These are phyloP conservation scores for Drosophila eohydei DNA, from an alignment of 2,888 invertebrate species.

Conservation along the genomic window DNA sequence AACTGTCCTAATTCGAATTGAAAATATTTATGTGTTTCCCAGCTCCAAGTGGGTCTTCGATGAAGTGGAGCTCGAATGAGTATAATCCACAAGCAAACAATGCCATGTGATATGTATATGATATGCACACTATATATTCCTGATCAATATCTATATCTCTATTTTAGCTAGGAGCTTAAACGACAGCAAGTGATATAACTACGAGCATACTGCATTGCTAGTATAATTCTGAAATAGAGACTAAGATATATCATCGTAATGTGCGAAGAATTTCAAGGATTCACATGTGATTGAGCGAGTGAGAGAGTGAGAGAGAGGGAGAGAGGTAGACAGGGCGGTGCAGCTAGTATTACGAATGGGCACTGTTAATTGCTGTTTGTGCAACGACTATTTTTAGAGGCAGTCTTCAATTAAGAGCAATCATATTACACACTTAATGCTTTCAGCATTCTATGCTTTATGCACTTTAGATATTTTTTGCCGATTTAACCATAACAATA, in stretches of 20 bases:
- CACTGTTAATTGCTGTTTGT: conserved; percentile 17
- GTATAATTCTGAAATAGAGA: background rate
- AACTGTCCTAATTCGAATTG: conserved; percentile 26
- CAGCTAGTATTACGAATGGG: background rate
- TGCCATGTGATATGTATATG: too few species aligned
- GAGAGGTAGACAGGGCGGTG: background rate
- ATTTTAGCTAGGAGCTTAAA: background rate
- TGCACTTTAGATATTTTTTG: conserved; percentile 56
- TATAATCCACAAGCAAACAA: too few species aligned
- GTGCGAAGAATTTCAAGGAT: conserved; percentile 15
- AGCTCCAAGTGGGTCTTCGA: background rate
- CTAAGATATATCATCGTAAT: background rate
- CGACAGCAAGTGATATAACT: background rate
- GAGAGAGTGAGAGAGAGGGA: background rate
- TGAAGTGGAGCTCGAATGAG: background rate
- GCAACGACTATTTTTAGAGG: conserved; percentile 36
- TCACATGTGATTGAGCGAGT: too few species aligned
- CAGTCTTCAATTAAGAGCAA: conserved; percentile 36
- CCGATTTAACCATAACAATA: conserved; percentile 42
- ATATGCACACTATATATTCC: too few species aligned
- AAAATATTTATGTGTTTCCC: background rate
- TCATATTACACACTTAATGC: conserved; percentile 39
- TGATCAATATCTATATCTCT: too few species aligned
- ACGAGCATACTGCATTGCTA: background rate
- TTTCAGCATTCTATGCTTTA: conserved; percentile 39